phyloP scores from a whole-genome alignment of 2,888 invertebrate genomes.

The Leptogaster cylindrica region DNA sequence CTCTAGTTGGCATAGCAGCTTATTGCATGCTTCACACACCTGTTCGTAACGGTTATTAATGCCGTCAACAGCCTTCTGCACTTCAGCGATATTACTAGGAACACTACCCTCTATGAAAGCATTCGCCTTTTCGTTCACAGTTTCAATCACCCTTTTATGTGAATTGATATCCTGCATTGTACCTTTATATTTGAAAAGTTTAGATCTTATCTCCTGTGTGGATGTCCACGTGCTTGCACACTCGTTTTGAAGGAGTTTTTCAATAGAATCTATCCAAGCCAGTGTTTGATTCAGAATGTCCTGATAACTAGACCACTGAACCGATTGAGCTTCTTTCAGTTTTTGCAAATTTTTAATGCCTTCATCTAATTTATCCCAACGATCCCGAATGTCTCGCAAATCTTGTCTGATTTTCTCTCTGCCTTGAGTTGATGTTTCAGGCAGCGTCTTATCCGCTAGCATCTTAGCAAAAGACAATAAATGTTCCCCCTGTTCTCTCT shows the following conservation, averaged over 20 bases:
- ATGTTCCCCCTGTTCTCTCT: conserved; percentile 84
- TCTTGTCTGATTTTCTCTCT: conserved; percentile 88
- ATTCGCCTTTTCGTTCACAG: conserved; percentile 86
- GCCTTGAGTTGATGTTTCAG: conserved; percentile 90
- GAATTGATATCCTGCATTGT: conserved; percentile 87
- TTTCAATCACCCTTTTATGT: conserved; percentile 89
- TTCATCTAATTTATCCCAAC: conserved; percentile 88
- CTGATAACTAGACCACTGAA: conserved; percentile 85
- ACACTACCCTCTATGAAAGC: conserved; percentile 67
- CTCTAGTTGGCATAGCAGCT: conserved; percentile 76
- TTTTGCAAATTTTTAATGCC: conserved; percentile 85
- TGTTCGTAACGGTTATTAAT: conserved; percentile 79
- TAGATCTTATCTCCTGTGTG: conserved; percentile 83
- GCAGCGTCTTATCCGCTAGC: conserved; percentile 86
- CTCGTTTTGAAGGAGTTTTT: conserved; percentile 75
- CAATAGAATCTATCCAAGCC: conserved; percentile 86
- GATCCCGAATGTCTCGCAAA: conserved; percentile 77
- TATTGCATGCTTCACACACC: conserved; percentile 70
- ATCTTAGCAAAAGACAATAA: conserved; percentile 76
- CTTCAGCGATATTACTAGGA: conserved; percentile 62
- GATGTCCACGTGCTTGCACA: conserved; percentile 76
- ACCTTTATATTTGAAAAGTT: conserved; percentile 84
- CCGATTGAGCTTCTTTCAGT: conserved; percentile 79
- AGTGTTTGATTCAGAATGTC: conserved; percentile 83
- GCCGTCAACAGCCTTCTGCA: conserved; percentile 73